Evolutionary conservation across 2,113 vertebrate genomes (phyloP).

Genomic region (Vimba vimba): DNA sequence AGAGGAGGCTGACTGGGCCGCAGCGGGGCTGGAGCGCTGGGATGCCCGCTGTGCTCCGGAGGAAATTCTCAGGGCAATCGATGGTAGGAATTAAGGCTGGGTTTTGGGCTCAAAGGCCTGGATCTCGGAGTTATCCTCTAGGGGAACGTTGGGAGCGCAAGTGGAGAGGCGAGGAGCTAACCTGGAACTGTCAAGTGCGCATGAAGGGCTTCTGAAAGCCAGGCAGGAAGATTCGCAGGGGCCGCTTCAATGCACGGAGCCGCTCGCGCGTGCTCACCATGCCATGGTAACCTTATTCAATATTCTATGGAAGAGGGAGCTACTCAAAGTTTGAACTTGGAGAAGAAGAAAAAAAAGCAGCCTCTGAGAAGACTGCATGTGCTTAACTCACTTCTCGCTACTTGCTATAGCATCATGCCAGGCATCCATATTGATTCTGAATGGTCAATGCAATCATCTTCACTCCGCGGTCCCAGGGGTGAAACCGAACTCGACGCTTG

Average conservation of each 20-base stretch:
- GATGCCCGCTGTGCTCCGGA: conserved; percentile 72
- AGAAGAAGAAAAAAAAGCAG: conserved; percentile 20
- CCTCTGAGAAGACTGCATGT: conserved; percentile 43
- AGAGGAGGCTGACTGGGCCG: conserved; percentile 62
- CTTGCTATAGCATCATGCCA: conserved; percentile 47
- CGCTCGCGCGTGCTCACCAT: conserved; percentile 61
- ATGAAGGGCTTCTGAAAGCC: conserved; percentile 68
- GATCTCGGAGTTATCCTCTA: conserved; percentile 78
- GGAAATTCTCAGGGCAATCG: conserved; percentile 84
- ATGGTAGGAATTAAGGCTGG: conserved; percentile 78
- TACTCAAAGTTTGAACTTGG: conserved; percentile 47
- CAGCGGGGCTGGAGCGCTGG: conserved; percentile 52
- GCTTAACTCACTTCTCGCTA: conserved; percentile 31
- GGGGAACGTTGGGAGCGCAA: conserved; percentile 67
- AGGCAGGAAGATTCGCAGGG: conserved; percentile 67
- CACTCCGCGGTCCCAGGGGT: conserved; percentile 71
- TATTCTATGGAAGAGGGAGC: conserved; percentile 56
- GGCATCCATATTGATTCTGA: conserved; percentile 55
- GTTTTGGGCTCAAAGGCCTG: conserved; percentile 82
- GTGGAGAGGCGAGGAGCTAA: conserved; percentile 71
- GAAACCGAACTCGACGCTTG: conserved; percentile 58
- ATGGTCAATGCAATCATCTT: conserved; percentile 65
- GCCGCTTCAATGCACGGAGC: conserved; percentile 52
- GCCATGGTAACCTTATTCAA: conserved; percentile 49
- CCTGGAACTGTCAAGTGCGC: conserved; percentile 80